Percentiles rank a stretch among this genome's conserved stretches.
Conservation (phyloP, 2,797 vertebrate species). For the Betta splendens region DNA sequence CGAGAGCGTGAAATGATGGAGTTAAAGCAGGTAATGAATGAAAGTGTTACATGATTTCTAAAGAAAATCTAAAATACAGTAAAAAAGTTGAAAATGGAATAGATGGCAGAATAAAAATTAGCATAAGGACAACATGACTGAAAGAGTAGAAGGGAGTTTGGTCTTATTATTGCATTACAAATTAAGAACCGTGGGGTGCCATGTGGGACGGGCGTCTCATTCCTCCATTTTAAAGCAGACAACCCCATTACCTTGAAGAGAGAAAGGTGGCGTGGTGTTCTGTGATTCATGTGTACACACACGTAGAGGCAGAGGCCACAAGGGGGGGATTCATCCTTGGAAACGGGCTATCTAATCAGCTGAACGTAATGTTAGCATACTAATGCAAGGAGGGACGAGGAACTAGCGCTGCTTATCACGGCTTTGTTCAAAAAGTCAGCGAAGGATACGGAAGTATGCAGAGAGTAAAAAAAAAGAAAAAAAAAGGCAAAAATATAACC, state of each 20-base stretch:
- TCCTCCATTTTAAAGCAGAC: slow-evolving; percentile 64
- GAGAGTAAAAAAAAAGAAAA: slow-evolving; percentile 52
- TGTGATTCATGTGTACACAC: slow-evolving; percentile 20
- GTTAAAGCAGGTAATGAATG: background rate
- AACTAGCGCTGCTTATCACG: slow-evolving; percentile 59
- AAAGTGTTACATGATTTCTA: background rate
- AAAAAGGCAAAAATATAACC: slow-evolving; percentile 40
- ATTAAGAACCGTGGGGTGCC: slow-evolving; percentile 26
- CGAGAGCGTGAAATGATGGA: background rate
- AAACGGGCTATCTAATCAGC: slow-evolving; percentile 78
- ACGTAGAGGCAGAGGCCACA: slow-evolving; percentile 46
- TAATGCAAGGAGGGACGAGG: slow-evolving; percentile 65
- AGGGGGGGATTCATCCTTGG: slow-evolving; percentile 76
- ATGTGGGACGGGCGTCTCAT: slow-evolving; percentile 58
- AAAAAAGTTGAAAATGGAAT: background rate
- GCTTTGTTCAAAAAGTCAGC: slow-evolving; percentile 68
- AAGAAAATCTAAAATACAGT: background rate
- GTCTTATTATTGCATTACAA: slow-evolving; percentile 40
- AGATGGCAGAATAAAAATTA: background rate
- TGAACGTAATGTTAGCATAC: slow-evolving; percentile 75
- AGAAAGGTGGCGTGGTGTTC: slow-evolving; percentile 23
- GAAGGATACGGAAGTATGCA: slow-evolving; percentile 28
- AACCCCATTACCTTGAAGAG: slow-evolving; percentile 60
- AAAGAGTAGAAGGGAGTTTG: slow-evolving; percentile 10
- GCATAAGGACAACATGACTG: slow-evolving; percentile 7